Percentiles rank a stretch among this genome's conserved stretches.
These are phyloP conservation scores for Pocillopora grandis DNA, from an alignment of 92 coral and sea anemone species.

Conservation along the genomic window DNA sequence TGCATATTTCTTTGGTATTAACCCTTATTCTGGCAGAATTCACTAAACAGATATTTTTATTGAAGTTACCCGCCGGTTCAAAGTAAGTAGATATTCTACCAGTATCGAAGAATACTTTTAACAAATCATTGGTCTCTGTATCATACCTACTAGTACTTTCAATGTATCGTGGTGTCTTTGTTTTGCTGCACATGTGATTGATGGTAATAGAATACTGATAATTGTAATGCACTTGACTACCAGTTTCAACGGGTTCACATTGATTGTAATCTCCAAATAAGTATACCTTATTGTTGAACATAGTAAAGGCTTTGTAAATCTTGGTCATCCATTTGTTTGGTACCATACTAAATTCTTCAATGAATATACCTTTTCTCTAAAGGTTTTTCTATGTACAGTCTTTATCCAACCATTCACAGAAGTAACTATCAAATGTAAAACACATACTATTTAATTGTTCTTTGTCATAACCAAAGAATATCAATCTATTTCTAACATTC, in stretches of 20 bases:
- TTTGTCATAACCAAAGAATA: not conserved
- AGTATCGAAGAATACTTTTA: slow-evolving; percentile 29
- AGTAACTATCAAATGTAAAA: slow-evolving; percentile 18
- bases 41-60: slow-evolving; percentile 23
- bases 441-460: not conserved
- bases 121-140: slow-evolving; percentile 17
- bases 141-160: slow-evolving; percentile 31
- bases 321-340: slow-evolving; percentile 41
- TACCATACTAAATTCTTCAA: slow-evolving; percentile 42
- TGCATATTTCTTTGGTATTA: not conserved
- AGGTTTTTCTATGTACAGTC: not conserved
- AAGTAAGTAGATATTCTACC: slow-evolving; percentile 24
- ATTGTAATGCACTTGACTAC: slow-evolving; percentile 30
- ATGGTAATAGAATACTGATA: slow-evolving; percentile 26
- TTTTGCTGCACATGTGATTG: slow-evolving; percentile 37
- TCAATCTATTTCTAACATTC: slow-evolving; percentile 3
- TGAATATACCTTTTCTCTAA: slow-evolving; percentile 2
- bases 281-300: slow-evolving; percentile 8
- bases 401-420: not conserved
- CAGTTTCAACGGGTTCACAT: slow-evolving; percentile 41
- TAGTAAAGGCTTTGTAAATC: not conserved
- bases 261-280: slow-evolving; percentile 51
- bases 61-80: not conserved
- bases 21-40: slow-evolving; percentile 19
- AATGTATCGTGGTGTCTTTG: slow-evolving; percentile 18